Evolutionary conservation across 2,888 invertebrate genomes (phyloP).

Genomic region (Neoaliturus tenellus): DNA sequence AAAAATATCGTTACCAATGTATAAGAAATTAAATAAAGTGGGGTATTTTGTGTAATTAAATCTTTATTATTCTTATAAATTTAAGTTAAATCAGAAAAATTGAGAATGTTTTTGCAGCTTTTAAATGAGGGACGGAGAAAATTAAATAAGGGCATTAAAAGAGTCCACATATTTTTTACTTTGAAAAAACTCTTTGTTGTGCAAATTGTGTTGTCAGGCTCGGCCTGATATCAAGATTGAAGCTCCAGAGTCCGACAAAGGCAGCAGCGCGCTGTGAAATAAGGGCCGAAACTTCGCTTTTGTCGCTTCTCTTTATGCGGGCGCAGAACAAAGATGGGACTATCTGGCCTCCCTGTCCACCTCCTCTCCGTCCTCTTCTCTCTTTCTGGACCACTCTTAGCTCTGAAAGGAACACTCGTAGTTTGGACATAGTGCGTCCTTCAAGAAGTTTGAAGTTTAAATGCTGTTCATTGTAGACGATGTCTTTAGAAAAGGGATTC

Average conservation of each 20-base stretch:
- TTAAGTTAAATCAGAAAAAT: no score
- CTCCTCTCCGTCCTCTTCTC: not conserved
- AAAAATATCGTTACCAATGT: no score
- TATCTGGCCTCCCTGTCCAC: conserved; percentile 37
- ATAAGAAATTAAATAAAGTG: no score
- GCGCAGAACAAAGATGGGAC: conserved; percentile 9
- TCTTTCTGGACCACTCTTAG: not conserved
- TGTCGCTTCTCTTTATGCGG: conserved; percentile 38
- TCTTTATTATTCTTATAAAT: no score
- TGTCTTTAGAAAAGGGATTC: no score
- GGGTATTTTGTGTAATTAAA: no score
- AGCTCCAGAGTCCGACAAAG: conserved; percentile 11
- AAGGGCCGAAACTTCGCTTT: conserved; percentile 52
- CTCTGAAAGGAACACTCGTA: not conserved
- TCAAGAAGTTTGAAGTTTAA: no score
- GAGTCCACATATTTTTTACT: conserved; percentile 17
- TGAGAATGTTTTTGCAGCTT: no score
- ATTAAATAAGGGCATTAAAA: not conserved
- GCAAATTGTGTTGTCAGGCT: conserved; percentile 44
- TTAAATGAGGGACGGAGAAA: not conserved
- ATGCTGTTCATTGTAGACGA: no score
- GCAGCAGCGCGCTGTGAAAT: conserved; percentile 47
- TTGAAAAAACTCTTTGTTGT: conserved; percentile 33
- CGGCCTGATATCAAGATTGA: conserved; percentile 39
- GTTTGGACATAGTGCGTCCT: not conserved